Base-by-base conservation (phyloP, 2,797 vertebrate genomes). In the Myotis myotis region DNA sequence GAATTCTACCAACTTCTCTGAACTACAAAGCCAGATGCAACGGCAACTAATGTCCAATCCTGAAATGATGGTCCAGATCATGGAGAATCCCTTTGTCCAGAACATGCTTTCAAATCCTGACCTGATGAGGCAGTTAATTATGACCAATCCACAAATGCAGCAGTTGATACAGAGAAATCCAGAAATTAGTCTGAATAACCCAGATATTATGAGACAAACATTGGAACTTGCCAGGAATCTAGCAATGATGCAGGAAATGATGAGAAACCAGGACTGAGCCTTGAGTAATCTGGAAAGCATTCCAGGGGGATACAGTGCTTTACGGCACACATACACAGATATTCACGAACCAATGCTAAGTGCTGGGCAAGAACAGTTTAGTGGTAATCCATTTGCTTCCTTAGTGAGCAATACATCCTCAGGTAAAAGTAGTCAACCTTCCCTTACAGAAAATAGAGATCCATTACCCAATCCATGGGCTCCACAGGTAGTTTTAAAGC, bases 61-160 rank as follows among this genome's bases (percentile, higher is more conserved):
- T 0, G 98, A 99, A 97, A 98, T 99, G 99, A 98, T 99, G 99
- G 98, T 97, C 83, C 97, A 97, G 96, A 98, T 99, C 88, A 98
- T 99, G 98, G 98, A 98, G 96, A 99, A 99, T 95, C 98, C 98
- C 11, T 98, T 99, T 84, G 98, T 99, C 91, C 99, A 99, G 98
- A 99, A 97, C 95, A 98, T 99, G 98, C 98, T 99, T 91, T 99
- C 99, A 94, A 98, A 98, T 96, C 98, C 99, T 68, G 98, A 99
- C 79, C 91, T 99, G 83, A 98, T 98, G 98, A 98, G 98, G 15
- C 99, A 99, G 85, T 98, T 99, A 96, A 99, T 99, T 96, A 98
- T 98, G 98, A 98, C 99, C 84, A 99, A 99, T 96, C 99, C 99
- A 82, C 99, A 99, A 97, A 99, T 99, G 98, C 99, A 99, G 94